Percentiles rank a stretch among this genome's conserved stretches.
Evolutionary conservation across 2,113 vertebrate species (phyloP).

Genomic region (Balaenoptera acutorostrata): DNA sequence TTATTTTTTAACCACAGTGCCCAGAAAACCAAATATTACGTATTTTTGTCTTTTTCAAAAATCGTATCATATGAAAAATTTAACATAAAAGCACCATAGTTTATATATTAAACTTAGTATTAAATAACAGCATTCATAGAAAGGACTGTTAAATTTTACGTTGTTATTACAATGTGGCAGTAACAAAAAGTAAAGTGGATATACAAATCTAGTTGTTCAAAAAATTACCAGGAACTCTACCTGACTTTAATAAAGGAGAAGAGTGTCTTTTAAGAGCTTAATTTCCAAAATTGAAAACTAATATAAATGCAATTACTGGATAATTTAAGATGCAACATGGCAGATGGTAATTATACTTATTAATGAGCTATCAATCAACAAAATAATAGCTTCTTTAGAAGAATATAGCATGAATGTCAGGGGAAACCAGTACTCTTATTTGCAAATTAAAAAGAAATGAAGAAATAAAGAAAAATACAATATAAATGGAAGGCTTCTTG

Average conservation of each 20-base stretch:
- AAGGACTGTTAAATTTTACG: neutral
- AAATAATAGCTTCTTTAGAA: conserved; percentile 43
- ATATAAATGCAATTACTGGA: conserved; percentile 35
- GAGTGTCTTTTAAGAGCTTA: conserved; percentile 18
- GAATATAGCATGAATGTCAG: conserved; percentile 7
- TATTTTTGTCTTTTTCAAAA: conserved; percentile 5
- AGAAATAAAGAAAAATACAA: neutral
- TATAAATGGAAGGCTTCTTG: neutral
- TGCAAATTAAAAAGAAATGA: conserved; percentile 15
- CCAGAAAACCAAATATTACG: neutral
- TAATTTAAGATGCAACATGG: conserved; percentile 43
- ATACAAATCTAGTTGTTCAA: conserved; percentile 6
- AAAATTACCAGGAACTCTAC: conserved; percentile 17
- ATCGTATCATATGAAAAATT: neutral
- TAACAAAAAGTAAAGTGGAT: neutral
- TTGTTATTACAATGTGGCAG: neutral
- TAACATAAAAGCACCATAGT: neutral
- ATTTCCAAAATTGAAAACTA: conserved; percentile 55
- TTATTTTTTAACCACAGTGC: conserved; percentile 13
- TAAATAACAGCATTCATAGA: neutral
- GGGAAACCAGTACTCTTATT: conserved; percentile 22
- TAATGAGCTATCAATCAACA: conserved; percentile 44
- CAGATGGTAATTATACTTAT: conserved; percentile 43
- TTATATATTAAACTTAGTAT: neutral
- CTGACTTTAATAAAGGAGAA: neutral